Evolutionary conservation across 2,113 vertebrate genomes (phyloP), one percentile per base, ranked within the genome.

Genomic region (Vimba vimba): DNA sequence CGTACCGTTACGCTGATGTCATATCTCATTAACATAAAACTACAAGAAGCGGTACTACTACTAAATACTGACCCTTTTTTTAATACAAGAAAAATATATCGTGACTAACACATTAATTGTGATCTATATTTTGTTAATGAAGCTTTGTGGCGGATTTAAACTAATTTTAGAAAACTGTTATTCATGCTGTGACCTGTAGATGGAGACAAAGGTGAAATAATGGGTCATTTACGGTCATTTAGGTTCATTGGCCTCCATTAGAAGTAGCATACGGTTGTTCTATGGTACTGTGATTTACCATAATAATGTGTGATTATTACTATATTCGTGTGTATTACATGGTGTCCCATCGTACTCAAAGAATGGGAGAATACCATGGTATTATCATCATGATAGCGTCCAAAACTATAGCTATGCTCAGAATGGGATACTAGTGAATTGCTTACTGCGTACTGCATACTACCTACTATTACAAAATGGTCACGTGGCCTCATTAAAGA

Each of bases 161-260:
- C 12, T 5, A 30, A 12, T 19, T 80, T 30, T 30, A 17, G 27
- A 25, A 4, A 4, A 1, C 13, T 75, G 45, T 47, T 17, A 74
- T 88, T 77, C 12, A 15, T 36, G 50, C 10, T 76, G 1, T 79
- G 33, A 71, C 87, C 93, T 87, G 82, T 39, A 94, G 93, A 85
- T 91, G 91, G 92, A 50, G 87, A 88, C 82, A 90, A 39, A 43
- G 55, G 27, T 66, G 43, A 15, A 25, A 25, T 74, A 25, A 47
- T 12, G 71, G 43, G 71, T 74, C 71, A 25, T 43, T 73, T 36
- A 1, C 17, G 68, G 71, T 74, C 71, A 25, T 43, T 73, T 36
- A 1, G 30, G 68, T 71, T 71, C 68, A 71, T 71, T 12, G 10
- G 19, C 66, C 62, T 66, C 62, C 7, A 4, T 27, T 12, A 2